A percentile compares a stretch with the other conserved stretches of the same genome.
These are phyloP conservation scores for Trichosurus vulpecula DNA, from an alignment of 2,797 vertebrate species.

Conservation along the genomic window DNA sequence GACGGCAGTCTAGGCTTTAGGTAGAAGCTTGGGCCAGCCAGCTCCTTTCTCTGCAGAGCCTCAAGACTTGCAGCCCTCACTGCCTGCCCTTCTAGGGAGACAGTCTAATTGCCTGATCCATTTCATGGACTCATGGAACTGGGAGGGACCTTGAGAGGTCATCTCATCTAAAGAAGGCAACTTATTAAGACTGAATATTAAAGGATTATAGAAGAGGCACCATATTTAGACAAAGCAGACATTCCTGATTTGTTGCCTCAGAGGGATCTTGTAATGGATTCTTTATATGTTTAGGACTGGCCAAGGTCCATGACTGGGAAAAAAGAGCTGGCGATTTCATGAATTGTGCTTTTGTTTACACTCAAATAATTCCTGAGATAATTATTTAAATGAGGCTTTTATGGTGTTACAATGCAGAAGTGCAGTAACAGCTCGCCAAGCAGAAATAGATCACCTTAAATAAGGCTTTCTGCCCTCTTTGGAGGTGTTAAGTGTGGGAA, in stretches of 20 bases:
- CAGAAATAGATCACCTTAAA: not conserved
- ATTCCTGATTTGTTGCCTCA: conserved; percentile 1
- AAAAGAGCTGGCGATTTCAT: not conserved
- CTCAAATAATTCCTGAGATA: not conserved
- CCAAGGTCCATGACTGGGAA: not conserved
- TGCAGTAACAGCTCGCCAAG: not conserved
- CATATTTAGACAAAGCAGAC: conserved; percentile 41
- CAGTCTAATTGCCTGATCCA: conserved; percentile 1
- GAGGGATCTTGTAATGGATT: conserved; percentile 9
- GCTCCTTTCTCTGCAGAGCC: conserved; percentile 6
- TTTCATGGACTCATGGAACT: conserved; percentile 7
- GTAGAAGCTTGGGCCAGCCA: not conserved
- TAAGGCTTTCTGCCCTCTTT: not conserved
- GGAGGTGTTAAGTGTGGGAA: not conserved
- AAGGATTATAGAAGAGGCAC: conserved; percentile 33
- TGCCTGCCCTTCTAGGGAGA: conserved; percentile 48
- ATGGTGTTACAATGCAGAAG: not conserved
- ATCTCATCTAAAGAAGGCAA: not conserved
- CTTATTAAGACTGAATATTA: conserved; percentile 42
- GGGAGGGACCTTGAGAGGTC: conserved; percentile 28
- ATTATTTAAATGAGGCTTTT: conserved; percentile 30
- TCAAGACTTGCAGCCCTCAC: conserved; percentile 30
- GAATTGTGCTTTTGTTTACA: not conserved
- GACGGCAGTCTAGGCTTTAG: not conserved
- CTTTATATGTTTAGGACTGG: conserved; percentile 5